These are phyloP conservation scores for Triplophysa dalaica DNA, from an alignment of 2,113 vertebrate species.

Conservation along the genomic window DNA sequence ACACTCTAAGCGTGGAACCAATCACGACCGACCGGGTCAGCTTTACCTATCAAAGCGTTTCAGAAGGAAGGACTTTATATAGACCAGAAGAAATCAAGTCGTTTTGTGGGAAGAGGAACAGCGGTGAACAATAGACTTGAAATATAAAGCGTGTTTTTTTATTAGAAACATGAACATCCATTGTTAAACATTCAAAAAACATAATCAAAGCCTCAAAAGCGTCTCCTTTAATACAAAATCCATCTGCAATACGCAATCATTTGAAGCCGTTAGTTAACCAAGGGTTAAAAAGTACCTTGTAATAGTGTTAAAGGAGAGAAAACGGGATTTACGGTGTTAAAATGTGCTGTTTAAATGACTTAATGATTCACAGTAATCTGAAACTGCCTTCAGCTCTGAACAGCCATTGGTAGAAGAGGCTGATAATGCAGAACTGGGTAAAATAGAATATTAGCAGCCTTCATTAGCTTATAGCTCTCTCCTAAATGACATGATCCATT, in stretches of 20 bases:
- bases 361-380: not conserved
- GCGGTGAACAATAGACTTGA: too few species aligned
- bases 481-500: conserved; percentile 51
- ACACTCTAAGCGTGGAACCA: too few species aligned
- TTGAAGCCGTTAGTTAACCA: not conserved
- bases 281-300: not conserved
- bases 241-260: not conserved
- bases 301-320: not conserved
- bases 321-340: not conserved
- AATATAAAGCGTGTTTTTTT: too few species aligned
- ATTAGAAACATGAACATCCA: too few species aligned
- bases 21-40: too few species aligned
- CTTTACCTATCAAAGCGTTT: too few species aligned
- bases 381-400: conserved; percentile 10
- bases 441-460: conserved; percentile 37
- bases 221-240: too few species aligned
- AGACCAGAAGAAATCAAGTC: too few species aligned
- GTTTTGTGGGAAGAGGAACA: too few species aligned
- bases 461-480: conserved; percentile 45
- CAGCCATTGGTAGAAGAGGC: conserved; percentile 17
- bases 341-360: not conserved
- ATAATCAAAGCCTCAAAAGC: too few species aligned
- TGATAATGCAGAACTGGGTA: conserved; percentile 35
- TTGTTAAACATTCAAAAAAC: too few species aligned
- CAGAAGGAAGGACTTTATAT: too few species aligned